Evolutionary conservation across 2,113 vertebrate species (phyloP), one percentile per base, ranked within the genome.

Genomic region (Callipepla squamata): DNA sequence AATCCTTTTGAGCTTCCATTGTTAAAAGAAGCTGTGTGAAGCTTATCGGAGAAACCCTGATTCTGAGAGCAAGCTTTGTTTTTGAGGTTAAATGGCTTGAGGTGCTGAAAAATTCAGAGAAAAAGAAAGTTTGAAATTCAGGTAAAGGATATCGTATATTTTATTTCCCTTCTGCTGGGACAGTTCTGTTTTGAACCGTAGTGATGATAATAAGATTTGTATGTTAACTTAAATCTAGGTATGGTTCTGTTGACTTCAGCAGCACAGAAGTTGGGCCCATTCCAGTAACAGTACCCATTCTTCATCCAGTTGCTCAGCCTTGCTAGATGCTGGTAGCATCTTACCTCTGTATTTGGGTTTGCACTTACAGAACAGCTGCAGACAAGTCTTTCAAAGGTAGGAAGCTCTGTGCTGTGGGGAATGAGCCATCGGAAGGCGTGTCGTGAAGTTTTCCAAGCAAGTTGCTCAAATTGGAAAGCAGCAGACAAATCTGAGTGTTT

Each of bases 1-100:
- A 93, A 93, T 88, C 69, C 69, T 81, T 61, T 78, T 90, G 48
- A 84, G 76, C 45, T 91, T 87, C 69, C 62, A 83, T 72, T 96
- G 72, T 88, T 96, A 69, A 75, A 93, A 89, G 51, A 92, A 59
- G 47, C 36, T 36, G 28, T 55, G 5, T 79, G 77, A 89, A 89
- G 13, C 38, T 75, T 88, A 85, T 14, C 50, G 63, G 69, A 79
- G 79, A 92, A 85, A 81, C 19, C 44, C 82, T 67, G 61, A 68
- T 82, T 87, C 66, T 76, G 59, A 91, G 40, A 90, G 17, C 82
- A 84, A 68, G 12, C 17, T 81, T 32, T 38, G 44, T 69, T 93
- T 92, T 86, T 85, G 45, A n/a, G 11, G 59, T 84, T 42, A 88
- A 76, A 7, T 47, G 40, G 12, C 18, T 85, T 13, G 44, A 85